These are phyloP conservation scores for Anguilla megastoma DNA, from an alignment of 2,797 vertebrate species.

Conservation along the genomic window DNA sequence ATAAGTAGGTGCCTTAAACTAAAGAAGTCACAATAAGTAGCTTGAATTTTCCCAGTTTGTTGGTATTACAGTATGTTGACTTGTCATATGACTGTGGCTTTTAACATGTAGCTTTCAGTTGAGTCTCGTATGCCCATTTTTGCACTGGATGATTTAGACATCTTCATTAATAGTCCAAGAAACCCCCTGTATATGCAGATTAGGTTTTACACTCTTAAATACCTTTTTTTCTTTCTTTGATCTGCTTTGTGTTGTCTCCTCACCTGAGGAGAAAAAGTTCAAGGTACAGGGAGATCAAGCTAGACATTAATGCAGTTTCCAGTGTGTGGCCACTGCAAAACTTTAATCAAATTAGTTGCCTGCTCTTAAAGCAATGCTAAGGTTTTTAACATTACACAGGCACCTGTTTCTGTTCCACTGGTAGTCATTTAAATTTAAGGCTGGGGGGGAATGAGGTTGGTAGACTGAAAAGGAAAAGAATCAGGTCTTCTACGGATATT, in stretches of 20 bases:
- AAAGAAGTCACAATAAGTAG: not conserved
- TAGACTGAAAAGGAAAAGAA: not conserved
- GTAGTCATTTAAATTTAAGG: not conserved
- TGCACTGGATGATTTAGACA: not conserved
- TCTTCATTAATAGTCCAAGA: not conserved
- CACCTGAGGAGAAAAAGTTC: conserved; percentile 26
- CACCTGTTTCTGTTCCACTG: not conserved
- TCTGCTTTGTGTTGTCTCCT: conserved; percentile 24
- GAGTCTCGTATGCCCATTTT: not conserved
- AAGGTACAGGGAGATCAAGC: not conserved
- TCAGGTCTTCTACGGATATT: not conserved
- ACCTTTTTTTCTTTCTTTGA: conserved; percentile 17
- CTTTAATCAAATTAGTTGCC: not conserved
- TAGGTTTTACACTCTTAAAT: conserved; percentile 5
- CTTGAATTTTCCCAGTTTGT: not conserved
- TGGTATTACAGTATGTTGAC: not conserved
- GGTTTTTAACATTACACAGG: not conserved
- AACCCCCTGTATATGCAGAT: not conserved
- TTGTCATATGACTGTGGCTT: not conserved
- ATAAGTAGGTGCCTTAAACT: not conserved
- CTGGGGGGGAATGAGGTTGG: not conserved
- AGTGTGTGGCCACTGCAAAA: not conserved
- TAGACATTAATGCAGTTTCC: not conserved
- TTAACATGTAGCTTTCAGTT: not conserved
- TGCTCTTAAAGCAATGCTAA: not conserved